phyloP scores from a whole-genome alignment of 2,797 vertebrate species.

The Mormyrops boulengeri region DNA sequence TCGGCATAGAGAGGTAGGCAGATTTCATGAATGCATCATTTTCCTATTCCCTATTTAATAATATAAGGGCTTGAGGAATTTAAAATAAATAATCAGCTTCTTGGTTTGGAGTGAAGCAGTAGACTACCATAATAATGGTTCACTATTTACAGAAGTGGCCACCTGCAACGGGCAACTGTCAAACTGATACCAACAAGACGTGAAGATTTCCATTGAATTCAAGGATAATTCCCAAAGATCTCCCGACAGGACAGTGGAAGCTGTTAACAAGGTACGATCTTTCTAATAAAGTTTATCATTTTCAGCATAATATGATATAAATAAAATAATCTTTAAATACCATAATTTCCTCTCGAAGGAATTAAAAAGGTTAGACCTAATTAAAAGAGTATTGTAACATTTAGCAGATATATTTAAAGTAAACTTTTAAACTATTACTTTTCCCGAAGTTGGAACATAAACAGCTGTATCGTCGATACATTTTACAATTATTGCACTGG shows the following conservation, averaged over 20 bases:
- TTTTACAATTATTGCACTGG: not conserved
- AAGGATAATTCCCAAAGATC: conserved; percentile 30
- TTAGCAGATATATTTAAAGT: not conserved
- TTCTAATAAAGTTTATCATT: not conserved
- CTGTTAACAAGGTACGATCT: conserved; percentile 27
- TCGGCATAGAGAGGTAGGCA: not conserved
- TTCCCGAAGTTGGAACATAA: not conserved
- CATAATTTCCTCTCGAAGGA: not conserved
- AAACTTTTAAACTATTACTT: not conserved
- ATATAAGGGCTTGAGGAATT: conserved; percentile 46
- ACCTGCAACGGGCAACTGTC: conserved; percentile 45
- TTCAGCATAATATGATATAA: not conserved
- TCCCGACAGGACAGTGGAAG: conserved; percentile 23
- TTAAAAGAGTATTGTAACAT: not conserved
- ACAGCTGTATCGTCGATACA: not conserved
- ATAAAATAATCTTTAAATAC: not conserved
- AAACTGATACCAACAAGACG: conserved; percentile 32
- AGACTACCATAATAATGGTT: conserved; percentile 35
- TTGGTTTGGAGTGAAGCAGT: conserved; percentile 42
- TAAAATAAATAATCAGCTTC: conserved; percentile 57
- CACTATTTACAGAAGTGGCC: conserved; percentile 43
- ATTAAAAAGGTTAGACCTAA: not conserved
- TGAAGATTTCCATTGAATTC: conserved; percentile 21
- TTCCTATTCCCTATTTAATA: conserved; percentile 21
- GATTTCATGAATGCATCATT: not conserved